Base-by-base conservation (phyloP, 1,140 invertebrate species). In the Penaeus indicus region DNA sequence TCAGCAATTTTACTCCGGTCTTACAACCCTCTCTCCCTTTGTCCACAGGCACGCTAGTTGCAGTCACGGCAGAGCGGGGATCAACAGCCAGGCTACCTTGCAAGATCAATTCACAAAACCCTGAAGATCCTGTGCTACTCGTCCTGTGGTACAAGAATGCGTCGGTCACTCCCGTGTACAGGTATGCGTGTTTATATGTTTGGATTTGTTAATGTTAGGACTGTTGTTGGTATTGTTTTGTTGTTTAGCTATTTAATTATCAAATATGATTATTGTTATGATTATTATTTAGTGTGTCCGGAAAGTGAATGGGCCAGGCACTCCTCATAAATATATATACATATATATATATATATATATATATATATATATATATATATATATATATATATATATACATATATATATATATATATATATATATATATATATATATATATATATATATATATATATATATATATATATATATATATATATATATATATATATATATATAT, bases 61-160 rank as follows among this genome's bases (percentile, higher is more conserved):
- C 89, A 21, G 89, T 90, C 25, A 90, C 85, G 13, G 89, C 86
- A 60, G 81, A 85, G 60, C 69, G 89, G 27, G 89, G 89, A 13
- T 84, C 84, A 16, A 90, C 89, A 11, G 89, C 89, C 0, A 63
- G 79, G 11, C 63, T 90, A 11, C 89, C 89, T 42, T 90, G 89
- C 80, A 79, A 88, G 38, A 84, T 90, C 18, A 86, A 69, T 22
- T 86, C 89, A 10, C 64, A 69, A 2, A 86, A 80, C 38, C 69
- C 81, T 0, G 85, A 85, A 22, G 89, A 90, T 69, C 89, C 89
- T 0, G 89, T 90, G 60, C 72, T 90, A 42, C 83, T 90, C 0
- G 89, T 90, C 21, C 83, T 90, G 11, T 90, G 89, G 89, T 90
- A 90, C 83, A 90, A 88, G 82, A 90, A 90, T 42, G 86, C 89